A percentile compares a stretch with the other conserved stretches of the same genome.
Conservation (phyloP, 2,113 vertebrate species). For the Chlorocebus sabaeus region DNA sequence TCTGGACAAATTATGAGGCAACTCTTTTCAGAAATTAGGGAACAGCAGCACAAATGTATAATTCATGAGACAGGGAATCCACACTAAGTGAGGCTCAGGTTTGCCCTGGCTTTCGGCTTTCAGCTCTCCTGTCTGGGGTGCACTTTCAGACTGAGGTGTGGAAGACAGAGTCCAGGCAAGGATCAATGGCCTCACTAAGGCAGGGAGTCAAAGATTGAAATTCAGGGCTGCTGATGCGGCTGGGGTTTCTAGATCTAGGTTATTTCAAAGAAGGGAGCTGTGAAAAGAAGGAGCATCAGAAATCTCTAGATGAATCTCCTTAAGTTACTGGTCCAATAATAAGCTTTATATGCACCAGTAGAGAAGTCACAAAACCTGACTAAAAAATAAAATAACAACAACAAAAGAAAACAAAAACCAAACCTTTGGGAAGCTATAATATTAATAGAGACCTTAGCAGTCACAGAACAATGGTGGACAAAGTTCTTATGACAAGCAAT, state of each 20-base stretch:
- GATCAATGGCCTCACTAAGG: background rate
- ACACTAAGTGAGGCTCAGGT: background rate
- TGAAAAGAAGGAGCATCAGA: background rate
- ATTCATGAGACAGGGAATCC: background rate
- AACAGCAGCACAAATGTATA: background rate
- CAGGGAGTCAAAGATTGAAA: background rate
- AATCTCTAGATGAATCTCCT: background rate
- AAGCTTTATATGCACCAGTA: background rate
- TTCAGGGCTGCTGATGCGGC: background rate
- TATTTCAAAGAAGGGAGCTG: background rate
- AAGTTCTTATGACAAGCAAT: background rate
- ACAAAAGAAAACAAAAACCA: no score
- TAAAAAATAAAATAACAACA: background rate
- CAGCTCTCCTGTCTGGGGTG: background rate
- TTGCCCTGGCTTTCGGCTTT: background rate
- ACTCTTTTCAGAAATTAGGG: constrained; percentile 15
- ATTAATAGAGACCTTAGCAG: background rate
- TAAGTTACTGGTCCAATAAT: background rate
- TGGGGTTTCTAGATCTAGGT: background rate
- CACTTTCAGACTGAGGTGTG: background rate
- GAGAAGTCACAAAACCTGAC: background rate
- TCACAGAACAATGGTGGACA: background rate
- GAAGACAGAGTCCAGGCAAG: background rate
- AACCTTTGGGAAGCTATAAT: background rate
- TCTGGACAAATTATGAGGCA: background rate